Conservation (phyloP, 2,888 invertebrate genomes). For the Caenorhabditis panamensis region DNA sequence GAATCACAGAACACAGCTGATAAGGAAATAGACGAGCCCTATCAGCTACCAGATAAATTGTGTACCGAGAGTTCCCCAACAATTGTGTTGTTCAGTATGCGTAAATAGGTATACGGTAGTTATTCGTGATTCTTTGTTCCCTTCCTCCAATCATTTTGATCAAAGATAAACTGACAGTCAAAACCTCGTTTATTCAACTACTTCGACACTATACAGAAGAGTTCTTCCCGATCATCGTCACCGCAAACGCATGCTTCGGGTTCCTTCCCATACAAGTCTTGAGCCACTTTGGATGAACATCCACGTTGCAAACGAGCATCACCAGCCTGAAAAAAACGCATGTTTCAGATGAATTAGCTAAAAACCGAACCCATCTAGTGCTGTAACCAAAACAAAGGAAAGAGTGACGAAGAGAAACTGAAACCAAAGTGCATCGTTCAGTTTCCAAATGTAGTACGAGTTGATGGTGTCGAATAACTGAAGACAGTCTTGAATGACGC, state of each 20-base stretch:
- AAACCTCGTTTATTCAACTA: neutral
- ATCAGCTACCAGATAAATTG: no score
- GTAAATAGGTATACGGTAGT: no score
- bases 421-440: slow-evolving; percentile 33
- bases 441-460: slow-evolving; percentile 18
- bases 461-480: slow-evolving; percentile 42
- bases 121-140: no score
- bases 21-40: slow-evolving; percentile 3
- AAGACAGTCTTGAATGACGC: slow-evolving; percentile 44
- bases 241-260: neutral
- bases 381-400: slow-evolving; percentile 14
- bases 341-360: no score
- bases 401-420: slow-evolving; percentile 42
- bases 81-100: no score
- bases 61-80: no score
- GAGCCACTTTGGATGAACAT: slow-evolving; percentile 38
- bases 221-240: neutral
- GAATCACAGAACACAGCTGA: slow-evolving; percentile 6
- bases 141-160: no score
- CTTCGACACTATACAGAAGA: slow-evolving; percentile 5
- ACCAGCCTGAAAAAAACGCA: slow-evolving; percentile 7
- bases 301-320: slow-evolving; percentile 25
- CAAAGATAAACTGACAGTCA: no score
- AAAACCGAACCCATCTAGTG: slow-evolving; percentile 39
- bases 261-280: neutral